Evolutionary conservation across 2,888 invertebrate species (phyloP), one percentile per base, ranked within the genome.

Genomic region (Dioctria linearis): DNA sequence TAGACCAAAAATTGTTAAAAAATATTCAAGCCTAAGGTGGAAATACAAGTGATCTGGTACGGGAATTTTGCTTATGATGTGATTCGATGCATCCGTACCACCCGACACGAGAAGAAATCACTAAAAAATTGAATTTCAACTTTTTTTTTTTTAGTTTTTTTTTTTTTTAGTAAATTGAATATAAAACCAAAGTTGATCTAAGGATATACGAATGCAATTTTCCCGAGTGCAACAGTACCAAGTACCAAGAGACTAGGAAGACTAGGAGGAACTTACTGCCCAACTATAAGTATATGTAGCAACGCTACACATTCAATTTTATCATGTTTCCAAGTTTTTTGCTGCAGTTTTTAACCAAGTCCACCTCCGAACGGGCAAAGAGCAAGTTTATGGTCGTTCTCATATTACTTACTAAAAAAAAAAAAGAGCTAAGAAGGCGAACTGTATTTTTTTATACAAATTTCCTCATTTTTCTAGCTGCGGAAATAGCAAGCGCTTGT

Each of bases 161-260:
- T 59, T 13, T 59, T 59, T 75, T 75, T 75, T 59, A 59, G 40
- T 59, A 75, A 75, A 75, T 75, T 75, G 73, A 75, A 75, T 75
- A 59, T 75, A 54, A 75, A 75, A 71, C n/a, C 71, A 37, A 54
- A 54, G 25, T 11, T 49, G 37, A 69, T 25, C 39, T 9, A 54
- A 37, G 39, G 54, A 46, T 25, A 43, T 71, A 54, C 54, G 51
- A 54, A 37, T 37, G 8, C 37, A n/a, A 46, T 40, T 67, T 43
- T 25, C 25, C 25, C 25, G 25, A 25, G 25, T 25, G 25, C 25
- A 25, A 0, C 25, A 59, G 25, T 8, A n/a, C n/a, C n/a, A 3
- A 5, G 13, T 59, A 6, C 59, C 6, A 46, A 9, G 9, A 6
- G 49, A 5, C 6, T 5, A 8, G 46, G 4, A 46, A 46, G 54